Evolutionary conservation across 2,797 vertebrate genomes (phyloP).

Genomic region (Crenichthys baileyi): DNA sequence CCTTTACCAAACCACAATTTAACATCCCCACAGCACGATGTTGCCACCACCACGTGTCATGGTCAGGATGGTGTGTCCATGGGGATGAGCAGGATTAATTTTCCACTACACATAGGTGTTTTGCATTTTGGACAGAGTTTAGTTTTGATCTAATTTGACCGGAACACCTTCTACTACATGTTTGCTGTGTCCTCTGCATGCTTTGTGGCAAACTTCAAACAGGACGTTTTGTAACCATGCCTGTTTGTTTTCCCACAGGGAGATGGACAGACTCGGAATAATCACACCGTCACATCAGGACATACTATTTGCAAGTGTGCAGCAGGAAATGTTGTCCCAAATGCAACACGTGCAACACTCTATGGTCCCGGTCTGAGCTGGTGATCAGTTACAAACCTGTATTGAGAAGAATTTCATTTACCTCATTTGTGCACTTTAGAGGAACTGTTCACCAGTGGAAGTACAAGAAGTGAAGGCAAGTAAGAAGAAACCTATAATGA

Average conservation of each 20-base stretch:
- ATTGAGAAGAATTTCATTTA: constrained; percentile 88
- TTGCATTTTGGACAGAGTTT: not conserved
- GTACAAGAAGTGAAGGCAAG: constrained; percentile 42
- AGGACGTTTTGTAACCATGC: constrained; percentile 16
- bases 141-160: not conserved
- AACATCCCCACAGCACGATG: not conserved
- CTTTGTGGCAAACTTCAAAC: constrained; percentile 73
- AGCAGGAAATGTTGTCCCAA: constrained; percentile 94
- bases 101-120: not conserved
- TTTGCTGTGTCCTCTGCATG: not conserved
- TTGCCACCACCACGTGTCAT: not conserved
- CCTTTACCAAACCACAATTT: too few relatives aligned
- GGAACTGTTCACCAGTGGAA: constrained; percentile 64
- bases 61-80: not conserved
- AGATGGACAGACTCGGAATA: constrained; percentile 95
- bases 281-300: constrained; percentile 91
- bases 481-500: constrained; percentile 11
- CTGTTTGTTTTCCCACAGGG: constrained; percentile 78
- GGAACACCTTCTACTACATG: not conserved
- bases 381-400: constrained; percentile 71
- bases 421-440: constrained; percentile 99
- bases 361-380: constrained; percentile 97
- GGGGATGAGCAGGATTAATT: not conserved
- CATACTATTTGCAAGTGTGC: constrained; percentile 90
- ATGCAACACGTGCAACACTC: constrained; percentile 98